Evolutionary conservation across 2,797 vertebrate species (phyloP), one percentile per base, ranked within the genome.

Genomic region (Alectoris magna): DNA sequence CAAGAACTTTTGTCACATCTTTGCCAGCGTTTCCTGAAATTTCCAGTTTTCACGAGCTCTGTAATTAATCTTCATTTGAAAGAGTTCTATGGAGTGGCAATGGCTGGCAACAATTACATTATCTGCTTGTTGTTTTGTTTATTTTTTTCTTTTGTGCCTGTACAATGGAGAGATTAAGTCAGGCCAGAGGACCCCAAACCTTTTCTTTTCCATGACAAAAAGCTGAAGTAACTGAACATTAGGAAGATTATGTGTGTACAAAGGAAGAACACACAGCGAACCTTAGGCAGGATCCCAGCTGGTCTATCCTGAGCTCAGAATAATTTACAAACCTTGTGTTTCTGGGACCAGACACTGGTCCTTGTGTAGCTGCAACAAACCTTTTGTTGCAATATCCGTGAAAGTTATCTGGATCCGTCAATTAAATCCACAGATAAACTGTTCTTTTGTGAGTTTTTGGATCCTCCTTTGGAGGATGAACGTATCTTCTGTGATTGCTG

Each of bases 1-100:
- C 19, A 11, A 34, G 14, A 1, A 15, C 17, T 1, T 66, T 64
- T 69, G 19, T 36, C 8, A 7, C 0, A 0, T 12, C 21, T 34
- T 56, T 68, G 18, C 48, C 17, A n/a, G 22, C 8, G 29, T 77
- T 83, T 48, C 48, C n/a, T 5, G 2, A 51, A 56, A 56, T 70
- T 34, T 51, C 6, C 38, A 6, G 1, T 51, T 87, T 62, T 31
- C 14, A 36, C n/a, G 29, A 71, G 8, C 21, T 24, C 0, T 4
- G 8, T 48, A 76, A 11, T 39, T 43, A 13, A 36, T 6, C 29
- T 48, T 26, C 18, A 15, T 56, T 70, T 59, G n/a, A 84, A 90
- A 90, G 3, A 15, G 6, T 53, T 34, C 34, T 24, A 10, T 1
- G 7, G 12, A 24, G 4, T 56, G 23, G 14, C 21, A 41, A 66